Evolutionary conservation across 1,140 invertebrate species (phyloP), one percentile per base, ranked within the genome.

Genomic region (Magallana gigas): DNA sequence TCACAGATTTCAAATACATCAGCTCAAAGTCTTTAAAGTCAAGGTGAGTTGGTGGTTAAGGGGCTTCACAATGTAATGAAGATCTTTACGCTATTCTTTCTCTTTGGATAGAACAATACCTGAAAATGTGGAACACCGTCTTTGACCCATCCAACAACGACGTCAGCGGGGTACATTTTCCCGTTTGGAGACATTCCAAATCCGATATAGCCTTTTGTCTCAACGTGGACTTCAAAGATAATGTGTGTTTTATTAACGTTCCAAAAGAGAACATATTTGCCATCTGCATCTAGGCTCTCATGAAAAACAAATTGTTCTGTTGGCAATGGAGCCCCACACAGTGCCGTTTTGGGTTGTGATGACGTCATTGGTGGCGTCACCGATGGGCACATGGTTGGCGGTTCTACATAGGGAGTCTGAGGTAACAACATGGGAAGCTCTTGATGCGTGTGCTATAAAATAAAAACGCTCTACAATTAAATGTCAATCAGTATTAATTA

Each of bases 71-170:
- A 5, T 23, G 36, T 36, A 36, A 36, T 36, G 36, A 3, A 5
- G 36, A 36, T 36, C 36, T 36, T 36, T 18, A 64, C 62, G 18
- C 62, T 64, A 16, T 2, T 64, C 6, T 16, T 64, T 64, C 18
- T 18, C 14, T 16, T 16, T 18, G 18, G 14, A 64, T 36, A 36
- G 36, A 36, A 36, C 57, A n/a, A 9, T 83, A 89, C 88, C 85
- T 87, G 80, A 36, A 91, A 90, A 64, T 91, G 96, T 96, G 71
- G 95, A 95, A 84, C 82, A 9, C 90, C 91, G 95, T 98, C 97
- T 91, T 97, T 96, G 8, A 98, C 96, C 97, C 97, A 98, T 18
- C 96, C 96, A n/a, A 98, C 95, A 7, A 98, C 95, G 89, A 98
- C 96, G 95, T 98, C 97, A 0, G 97, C 96, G 11, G 96, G 96